phyloP scores from a whole-genome alignment of 2,113 vertebrate genomes.

The Oreotrochilus melanogaster region DNA sequence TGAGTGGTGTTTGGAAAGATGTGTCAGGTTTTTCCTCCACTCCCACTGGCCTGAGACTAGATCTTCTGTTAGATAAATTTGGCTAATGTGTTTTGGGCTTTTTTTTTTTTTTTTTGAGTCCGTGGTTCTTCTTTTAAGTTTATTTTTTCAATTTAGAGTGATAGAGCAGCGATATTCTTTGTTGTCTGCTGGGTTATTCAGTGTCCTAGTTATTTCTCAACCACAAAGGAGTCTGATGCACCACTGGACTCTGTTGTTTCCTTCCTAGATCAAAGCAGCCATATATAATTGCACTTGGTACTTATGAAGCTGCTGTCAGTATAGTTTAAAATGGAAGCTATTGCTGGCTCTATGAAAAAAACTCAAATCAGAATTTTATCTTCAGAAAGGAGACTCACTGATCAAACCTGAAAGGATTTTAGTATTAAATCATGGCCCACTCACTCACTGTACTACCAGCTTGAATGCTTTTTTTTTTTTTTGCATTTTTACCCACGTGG shows the following conservation, averaged over 20 bases:
- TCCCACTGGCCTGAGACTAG: not conserved
- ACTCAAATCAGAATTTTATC: not conserved
- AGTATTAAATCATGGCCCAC: not conserved
- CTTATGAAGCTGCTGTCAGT: not conserved
- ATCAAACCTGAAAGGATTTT: constrained; percentile 29
- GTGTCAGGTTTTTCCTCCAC: not conserved
- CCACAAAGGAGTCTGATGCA: not conserved
- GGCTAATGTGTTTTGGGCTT: not conserved
- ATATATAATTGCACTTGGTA: not conserved
- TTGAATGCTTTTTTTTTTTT: not conserved
- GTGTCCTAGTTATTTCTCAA: constrained; percentile 7
- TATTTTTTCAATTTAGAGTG: constrained; percentile 18
- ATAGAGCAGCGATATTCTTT: not conserved
- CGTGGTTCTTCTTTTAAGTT: not conserved
- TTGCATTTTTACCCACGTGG: not conserved
- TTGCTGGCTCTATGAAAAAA: not conserved
- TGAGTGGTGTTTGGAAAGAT: not conserved
- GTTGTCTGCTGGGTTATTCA: constrained; percentile 7
- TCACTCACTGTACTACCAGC: not conserved
- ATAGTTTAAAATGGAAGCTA: not conserved
- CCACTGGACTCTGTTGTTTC: not conserved
- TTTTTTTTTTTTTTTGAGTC: not conserved
- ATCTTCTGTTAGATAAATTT: not conserved
- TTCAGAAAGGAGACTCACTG: constrained; percentile 40
- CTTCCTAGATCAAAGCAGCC: not conserved